Conservation (phyloP, 2,113 vertebrate genomes). For the Todiramphus chloris region DNA sequence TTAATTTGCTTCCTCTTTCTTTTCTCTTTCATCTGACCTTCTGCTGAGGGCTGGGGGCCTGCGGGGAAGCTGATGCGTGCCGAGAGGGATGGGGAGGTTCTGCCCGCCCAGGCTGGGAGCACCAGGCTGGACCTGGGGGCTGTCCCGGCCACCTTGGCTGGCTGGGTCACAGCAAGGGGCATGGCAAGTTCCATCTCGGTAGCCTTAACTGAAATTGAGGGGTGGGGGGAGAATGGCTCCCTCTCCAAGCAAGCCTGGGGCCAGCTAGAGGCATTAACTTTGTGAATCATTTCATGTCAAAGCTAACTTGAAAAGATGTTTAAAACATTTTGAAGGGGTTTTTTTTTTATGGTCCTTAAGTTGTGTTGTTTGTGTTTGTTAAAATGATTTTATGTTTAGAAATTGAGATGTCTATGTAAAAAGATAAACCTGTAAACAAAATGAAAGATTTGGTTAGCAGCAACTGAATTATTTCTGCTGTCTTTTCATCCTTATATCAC, state of each 20-base stretch:
- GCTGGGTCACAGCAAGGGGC: not conserved
- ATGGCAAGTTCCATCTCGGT: not conserved
- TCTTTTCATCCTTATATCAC: not conserved
- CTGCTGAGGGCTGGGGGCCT: not conserved
- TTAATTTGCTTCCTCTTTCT: not conserved
- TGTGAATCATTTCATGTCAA: not conserved
- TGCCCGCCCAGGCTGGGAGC: not conserved
- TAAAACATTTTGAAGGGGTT: rapidly evolving
- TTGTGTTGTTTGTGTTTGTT: rapidly evolving
- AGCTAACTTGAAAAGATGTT: rapidly evolving
- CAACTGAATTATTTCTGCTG: not conserved
- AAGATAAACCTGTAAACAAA: not conserved
- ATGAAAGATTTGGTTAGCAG: not conserved
- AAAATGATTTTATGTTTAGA: not conserved
- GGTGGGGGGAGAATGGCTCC: rapidly evolving
- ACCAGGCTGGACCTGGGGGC: not conserved
- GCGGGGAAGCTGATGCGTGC: not conserved
- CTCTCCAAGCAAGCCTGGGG: too few relatives aligned
- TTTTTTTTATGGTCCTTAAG: not conserved
- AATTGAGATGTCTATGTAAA: not conserved
- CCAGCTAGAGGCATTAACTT: not conserved
- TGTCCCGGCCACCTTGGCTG: not conserved
- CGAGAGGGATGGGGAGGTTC: not conserved
- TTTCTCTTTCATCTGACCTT: not conserved
- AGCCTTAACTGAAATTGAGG: rapidly evolving